Base-by-base conservation (phyloP, 1,140 invertebrate genomes). In the Procambarus clarkii region DNA sequence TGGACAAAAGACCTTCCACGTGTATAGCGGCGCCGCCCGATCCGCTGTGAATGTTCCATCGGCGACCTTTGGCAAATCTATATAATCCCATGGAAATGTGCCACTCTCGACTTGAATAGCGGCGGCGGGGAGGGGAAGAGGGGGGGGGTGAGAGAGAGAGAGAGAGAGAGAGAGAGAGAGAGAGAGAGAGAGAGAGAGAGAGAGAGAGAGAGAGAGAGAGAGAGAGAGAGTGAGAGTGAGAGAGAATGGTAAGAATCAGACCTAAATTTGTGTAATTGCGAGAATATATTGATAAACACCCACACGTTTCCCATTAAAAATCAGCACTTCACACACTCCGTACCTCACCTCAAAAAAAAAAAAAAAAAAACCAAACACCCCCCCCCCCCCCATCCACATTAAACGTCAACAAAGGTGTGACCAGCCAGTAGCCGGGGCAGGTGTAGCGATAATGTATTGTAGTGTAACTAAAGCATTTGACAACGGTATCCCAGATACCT, bases 71-170 rank as follows among this genome's bases (percentile, higher is more conserved):
- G 83, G 60, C 83, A 85, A 85, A 85, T 85, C 83, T 85, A 85
- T 85, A 85, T 85, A 85, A 85, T 85, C 83, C 64, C 83, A 85
- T 85, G 83, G 83, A 85, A 85, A 85, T 85, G 83, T 46, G 64
- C 64, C 83, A 85, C 83, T 74, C 83, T n/a, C 18, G n/a, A n/a
- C 21, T n/a, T 85, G 83, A 85, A 85, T 85, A 74, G 83, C 83
- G 46, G 13, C 45, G 21, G 64, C 13, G 64, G 83, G 64, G 45
- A 48, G 24, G 58, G 60, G 34, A 11, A 34, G 34, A 44, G 50
- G 11, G 82, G 21, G 82, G 18, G 60, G 8, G 50, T 34, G 54
- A 34, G 45, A 69, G n/a, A 46, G n/a, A 69, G 82, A 60, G 50
- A 60, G 60, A 48, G 76, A 45, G 76, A 45, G 34, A 50, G 78